Evolutionary conservation across 2,888 invertebrate species (phyloP).

Genomic region (Acholoe squamosa): DNA sequence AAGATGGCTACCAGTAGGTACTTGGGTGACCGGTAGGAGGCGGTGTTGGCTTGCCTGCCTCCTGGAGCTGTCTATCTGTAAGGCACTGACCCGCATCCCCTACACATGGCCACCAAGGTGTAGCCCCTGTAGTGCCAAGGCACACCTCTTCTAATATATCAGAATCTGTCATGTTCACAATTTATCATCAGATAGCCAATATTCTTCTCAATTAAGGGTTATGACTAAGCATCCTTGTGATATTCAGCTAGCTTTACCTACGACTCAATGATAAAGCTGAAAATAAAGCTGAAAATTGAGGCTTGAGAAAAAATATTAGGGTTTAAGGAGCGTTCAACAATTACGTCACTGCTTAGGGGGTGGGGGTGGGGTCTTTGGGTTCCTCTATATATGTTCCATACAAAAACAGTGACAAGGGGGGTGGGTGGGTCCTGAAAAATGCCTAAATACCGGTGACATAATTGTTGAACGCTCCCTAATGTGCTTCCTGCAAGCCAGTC

Average conservation of each 20-base stretch:
- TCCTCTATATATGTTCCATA: too few species aligned
- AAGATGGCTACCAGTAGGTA: slow-evolving; percentile 39
- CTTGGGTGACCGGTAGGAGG: slow-evolving; percentile 46
- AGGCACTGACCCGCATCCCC: slow-evolving; percentile 35
- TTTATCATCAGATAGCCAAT: slow-evolving; percentile 24
- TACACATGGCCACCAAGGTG: slow-evolving; percentile 29
- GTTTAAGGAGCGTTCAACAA: too few species aligned
- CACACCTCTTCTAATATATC: slow-evolving; percentile 27
- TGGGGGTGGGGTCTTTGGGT: too few species aligned
- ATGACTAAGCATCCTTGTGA: slow-evolving; percentile 4
- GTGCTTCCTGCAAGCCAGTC: too few species aligned
- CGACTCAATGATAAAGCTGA: too few species aligned
- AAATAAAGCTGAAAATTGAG: too few species aligned
- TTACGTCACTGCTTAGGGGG: too few species aligned
- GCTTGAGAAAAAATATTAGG: too few species aligned
- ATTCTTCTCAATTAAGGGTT: slow-evolving; percentile 22
- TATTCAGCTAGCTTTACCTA: background rate
- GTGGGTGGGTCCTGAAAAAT: too few species aligned
- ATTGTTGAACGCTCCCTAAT: too few species aligned
- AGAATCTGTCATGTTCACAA: slow-evolving; percentile 24
- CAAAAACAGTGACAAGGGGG: too few species aligned
- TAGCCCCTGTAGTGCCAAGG: background rate
- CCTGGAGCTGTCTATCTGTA: slow-evolving; percentile 46
- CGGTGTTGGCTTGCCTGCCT: slow-evolving; percentile 41
- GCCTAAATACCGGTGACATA: too few species aligned